Evolutionary conservation across 2,888 invertebrate species (phyloP), one percentile per base, ranked within the genome.

Genomic region (Cryptus viduatorius): DNA sequence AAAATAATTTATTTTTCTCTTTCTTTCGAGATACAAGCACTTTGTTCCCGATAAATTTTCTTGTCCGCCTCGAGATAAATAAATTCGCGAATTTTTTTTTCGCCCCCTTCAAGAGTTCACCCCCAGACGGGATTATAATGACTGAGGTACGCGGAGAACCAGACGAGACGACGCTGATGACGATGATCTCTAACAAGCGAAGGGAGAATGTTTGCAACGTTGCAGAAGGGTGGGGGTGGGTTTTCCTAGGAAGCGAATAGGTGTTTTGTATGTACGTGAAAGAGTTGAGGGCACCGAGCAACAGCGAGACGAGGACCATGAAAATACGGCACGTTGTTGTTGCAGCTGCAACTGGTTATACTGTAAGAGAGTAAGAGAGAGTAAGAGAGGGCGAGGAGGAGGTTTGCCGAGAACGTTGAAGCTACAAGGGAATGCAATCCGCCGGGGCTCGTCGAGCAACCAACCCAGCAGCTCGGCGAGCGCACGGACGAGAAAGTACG

Each of bases 401-500:
- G 79, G 37, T 37, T 79, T 31, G 78, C 24, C 61, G 82, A 73
- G 68, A 80, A 79, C 69, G 81, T 24, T 73, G 81, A 72, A 67
- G 78, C 69, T 75, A 53, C 65, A 78, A 31, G 79, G 79, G 71
- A 82, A 79, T 79, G 79, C 82, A 82, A 84, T 84, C 77, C 81
- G 56, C 82, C 78, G 56, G 78, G 81, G 68, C 56, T 65, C 61
- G 77, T 79, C 64, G 77, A 85, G 83, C 48, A 12, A 68, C 56
- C 72, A 56, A 80, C 46, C 79, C 76, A 69, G 61, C 50, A 79
- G 73, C 76, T 73, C 50, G 79, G 81, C 42, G 44, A 44, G 61
- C 85, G 78, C 69, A 65, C 86, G 84, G 86, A 69, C 64, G 83
- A 69, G 83, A 77, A 83, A 78, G 76, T 86, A 75, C 86, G 88